A percentile compares a stretch with the other conserved stretches of the same genome.
Evolutionary conservation across 2,888 invertebrate species (phyloP).

Genomic region (Apamea epomidion): DNA sequence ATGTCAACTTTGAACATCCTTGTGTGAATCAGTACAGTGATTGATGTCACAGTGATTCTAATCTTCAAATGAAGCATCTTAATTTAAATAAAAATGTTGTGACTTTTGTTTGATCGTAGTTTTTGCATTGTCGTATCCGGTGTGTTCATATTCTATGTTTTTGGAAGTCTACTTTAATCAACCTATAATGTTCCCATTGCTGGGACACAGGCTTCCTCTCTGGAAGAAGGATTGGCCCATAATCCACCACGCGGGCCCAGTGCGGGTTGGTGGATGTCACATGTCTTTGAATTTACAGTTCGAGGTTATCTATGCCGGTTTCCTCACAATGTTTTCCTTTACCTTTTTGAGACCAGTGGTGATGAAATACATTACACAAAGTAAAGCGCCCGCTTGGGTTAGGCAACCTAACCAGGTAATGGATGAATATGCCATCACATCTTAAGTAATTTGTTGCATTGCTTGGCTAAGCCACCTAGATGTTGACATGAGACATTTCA

Average conservation of each 20-base stretch:
- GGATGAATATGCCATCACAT: neutral
- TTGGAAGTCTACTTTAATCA: neutral
- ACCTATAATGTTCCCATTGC: neutral
- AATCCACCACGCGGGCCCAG: neutral
- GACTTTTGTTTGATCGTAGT: neutral
- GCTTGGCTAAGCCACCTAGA: neutral
- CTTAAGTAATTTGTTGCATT: neutral
- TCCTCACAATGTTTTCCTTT: neutral
- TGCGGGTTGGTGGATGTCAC: neutral
- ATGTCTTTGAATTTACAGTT: neutral
- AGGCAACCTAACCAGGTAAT: neutral
- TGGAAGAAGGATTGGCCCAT: neutral
- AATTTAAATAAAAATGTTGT: neutral
- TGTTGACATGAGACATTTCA: neutral
- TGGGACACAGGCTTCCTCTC: neutral
- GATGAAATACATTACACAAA: neutral
- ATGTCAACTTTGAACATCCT: slow-evolving; percentile 50
- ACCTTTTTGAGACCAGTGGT: neutral
- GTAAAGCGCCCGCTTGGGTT: neutral
- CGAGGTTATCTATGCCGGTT: neutral
- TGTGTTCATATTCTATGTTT: neutral
- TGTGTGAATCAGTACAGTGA: slow-evolving; percentile 57
- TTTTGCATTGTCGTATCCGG: neutral
- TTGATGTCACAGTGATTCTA: slow-evolving; percentile 36
- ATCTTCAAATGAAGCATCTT: slow-evolving; percentile 31